phyloP scores from a whole-genome alignment of 2,888 invertebrate genomes.

The Drosophila meridionalis region DNA sequence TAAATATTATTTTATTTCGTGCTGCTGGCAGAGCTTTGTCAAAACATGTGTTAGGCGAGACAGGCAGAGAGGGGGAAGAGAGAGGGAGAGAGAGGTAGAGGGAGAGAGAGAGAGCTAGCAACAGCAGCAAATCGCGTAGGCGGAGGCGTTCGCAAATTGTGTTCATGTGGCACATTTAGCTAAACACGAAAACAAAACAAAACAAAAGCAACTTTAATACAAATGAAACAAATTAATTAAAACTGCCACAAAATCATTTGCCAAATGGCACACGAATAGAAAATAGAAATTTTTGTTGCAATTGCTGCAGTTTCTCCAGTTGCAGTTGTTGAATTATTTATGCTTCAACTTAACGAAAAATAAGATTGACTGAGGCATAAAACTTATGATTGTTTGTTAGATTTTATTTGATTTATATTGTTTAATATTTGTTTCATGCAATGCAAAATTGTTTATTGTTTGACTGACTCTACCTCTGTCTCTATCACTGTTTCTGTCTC shows the following conservation, averaged over 20 bases:
- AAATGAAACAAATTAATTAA: constrained; percentile 74
- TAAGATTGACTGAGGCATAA: constrained; percentile 62
- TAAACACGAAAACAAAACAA: constrained; percentile 3
- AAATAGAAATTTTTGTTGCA: constrained; percentile 17
- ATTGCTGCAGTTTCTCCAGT: constrained; percentile 6
- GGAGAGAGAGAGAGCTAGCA: not conserved
- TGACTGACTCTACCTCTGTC: not conserved
- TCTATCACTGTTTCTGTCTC: not conserved
- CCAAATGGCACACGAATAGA: constrained; percentile 37
- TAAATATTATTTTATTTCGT: constrained; percentile 31
- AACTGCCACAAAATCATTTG: constrained; percentile 61
- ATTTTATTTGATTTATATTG: not conserved
- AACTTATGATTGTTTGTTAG: constrained; percentile 5
- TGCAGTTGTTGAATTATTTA: constrained; percentile 50
- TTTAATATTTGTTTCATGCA: not conserved
- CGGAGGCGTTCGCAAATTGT: constrained; percentile 10
- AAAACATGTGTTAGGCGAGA: constrained; percentile 39
- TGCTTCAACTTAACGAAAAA: constrained; percentile 43
- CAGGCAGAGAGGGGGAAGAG: not conserved
- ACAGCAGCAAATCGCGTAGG: constrained; percentile 3
- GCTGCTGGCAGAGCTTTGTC: constrained; percentile 27
- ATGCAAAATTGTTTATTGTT: no score
- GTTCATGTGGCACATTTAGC: constrained; percentile 36
- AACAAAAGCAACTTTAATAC: constrained; percentile 32
- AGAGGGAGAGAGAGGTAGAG: not conserved